These are phyloP conservation scores for Enoplosus armatus DNA, from an alignment of 2,797 vertebrate species.

Conservation along the genomic window DNA sequence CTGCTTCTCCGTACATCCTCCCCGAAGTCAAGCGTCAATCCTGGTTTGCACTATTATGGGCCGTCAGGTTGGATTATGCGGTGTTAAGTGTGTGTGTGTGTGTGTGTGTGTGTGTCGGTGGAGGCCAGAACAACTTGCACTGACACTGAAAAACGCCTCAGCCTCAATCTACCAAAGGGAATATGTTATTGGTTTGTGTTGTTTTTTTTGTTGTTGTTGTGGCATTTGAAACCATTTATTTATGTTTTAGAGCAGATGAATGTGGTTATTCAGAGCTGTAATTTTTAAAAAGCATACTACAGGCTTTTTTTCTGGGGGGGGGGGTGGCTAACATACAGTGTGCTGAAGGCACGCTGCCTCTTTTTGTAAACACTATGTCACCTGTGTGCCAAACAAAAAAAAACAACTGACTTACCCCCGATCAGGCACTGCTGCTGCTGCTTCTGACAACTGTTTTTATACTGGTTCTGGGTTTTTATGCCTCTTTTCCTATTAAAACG, in stretches of 20 bases:
- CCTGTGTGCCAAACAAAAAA: conserved; percentile 26
- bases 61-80: conserved; percentile 1
- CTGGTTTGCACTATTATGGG: conserved; percentile 7
- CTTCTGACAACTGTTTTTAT: conserved; percentile 41
- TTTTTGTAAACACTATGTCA: conserved; percentile 29
- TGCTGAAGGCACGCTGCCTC: not conserved
- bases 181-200: not conserved
- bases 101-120: not conserved
- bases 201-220: conserved; percentile 11
- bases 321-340: not conserved
- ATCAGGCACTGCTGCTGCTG: conserved; percentile 5
- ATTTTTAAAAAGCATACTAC: not conserved
- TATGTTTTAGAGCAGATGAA: conserved; percentile 31
- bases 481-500: conserved; percentile 50
- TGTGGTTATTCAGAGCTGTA: not conserved
- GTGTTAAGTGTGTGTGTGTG: not conserved
- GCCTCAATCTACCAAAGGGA: conserved; percentile 69
- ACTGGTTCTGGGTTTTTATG: conserved; percentile 17
- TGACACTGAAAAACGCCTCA: not conserved
- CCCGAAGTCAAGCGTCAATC: no score
- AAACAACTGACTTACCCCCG: not conserved
- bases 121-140: conserved; percentile 1
- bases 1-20: no score
- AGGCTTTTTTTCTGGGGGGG: no score
- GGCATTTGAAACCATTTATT: conserved; percentile 19